These are phyloP conservation scores for Pasiphila rectangulata DNA, from an alignment of 2,888 invertebrate genomes.

Conservation along the genomic window DNA sequence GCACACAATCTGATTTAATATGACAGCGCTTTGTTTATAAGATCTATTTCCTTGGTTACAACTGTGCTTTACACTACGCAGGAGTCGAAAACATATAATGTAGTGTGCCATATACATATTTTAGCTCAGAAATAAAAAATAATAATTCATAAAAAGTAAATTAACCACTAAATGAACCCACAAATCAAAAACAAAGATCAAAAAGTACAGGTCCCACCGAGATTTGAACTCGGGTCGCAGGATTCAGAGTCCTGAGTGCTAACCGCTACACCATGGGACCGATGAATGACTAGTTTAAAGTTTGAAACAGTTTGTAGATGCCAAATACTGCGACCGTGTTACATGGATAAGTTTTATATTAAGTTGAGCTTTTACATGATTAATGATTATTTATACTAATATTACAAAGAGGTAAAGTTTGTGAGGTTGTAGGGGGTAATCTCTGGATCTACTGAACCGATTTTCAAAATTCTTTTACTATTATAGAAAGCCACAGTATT, in stretches of 20 bases:
- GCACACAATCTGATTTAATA: neutral
- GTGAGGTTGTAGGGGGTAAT: no score
- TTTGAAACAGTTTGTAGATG: neutral
- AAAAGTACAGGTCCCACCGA: slow-evolving; percentile 83
- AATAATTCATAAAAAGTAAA: neutral
- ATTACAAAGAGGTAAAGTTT: no score
- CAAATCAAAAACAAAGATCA: slow-evolving; percentile 19
- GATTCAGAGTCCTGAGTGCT: slow-evolving; percentile 90
- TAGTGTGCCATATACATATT: no score
- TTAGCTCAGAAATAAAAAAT: neutral
- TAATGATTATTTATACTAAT: no score
- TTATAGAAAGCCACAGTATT: no score
- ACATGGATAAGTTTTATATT: no score
- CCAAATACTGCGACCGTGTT: no score
- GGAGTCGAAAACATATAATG: no score
- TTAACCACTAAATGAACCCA: neutral
- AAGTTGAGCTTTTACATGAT: no score
- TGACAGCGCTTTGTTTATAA: slow-evolving; percentile 17
- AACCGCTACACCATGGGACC: slow-evolving; percentile 88
- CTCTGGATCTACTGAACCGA: no score
- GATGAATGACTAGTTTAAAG: slow-evolving; percentile 5
- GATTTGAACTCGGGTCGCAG: slow-evolving; percentile 91
- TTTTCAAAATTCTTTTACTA: no score
- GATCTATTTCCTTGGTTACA: slow-evolving; percentile 18
- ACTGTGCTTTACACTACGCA: no score